A percentile compares a stretch with the other conserved stretches of the same genome.
phyloP scores from a whole-genome alignment of 2,113 vertebrate genomes.

The Chamaetylas fuelleborni region DNA sequence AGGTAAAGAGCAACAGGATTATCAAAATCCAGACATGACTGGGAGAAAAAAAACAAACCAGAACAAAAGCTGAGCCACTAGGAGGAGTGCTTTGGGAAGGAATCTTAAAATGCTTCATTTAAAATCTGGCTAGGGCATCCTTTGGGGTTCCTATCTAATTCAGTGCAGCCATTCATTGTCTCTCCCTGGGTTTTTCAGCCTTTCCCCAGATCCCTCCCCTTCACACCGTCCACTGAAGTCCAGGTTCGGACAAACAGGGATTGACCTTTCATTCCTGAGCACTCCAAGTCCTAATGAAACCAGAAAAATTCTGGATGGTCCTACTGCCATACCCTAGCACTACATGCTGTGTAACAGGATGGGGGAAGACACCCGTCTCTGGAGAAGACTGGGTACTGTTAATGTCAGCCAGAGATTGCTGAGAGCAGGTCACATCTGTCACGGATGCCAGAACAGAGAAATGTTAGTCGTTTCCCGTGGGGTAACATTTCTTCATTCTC shows the following conservation, averaged over 20 bases:
- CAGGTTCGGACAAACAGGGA: too few species aligned
- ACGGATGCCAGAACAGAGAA: rapidly evolving
- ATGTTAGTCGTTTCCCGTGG: not conserved
- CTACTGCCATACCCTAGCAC: not conserved
- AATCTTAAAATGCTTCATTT: not conserved
- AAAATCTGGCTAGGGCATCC: not conserved
- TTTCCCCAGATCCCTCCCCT: too few species aligned
- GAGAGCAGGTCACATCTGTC: not conserved
- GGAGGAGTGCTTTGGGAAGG: not conserved
- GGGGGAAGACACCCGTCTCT: not conserved
- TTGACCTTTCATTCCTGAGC: too few species aligned
- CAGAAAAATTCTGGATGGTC: too few species aligned
- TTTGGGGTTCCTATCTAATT: not conserved
- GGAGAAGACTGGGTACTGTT: not conserved
- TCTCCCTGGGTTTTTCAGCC: too few species aligned
- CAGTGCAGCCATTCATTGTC: not conserved
- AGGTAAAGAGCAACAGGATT: not conserved
- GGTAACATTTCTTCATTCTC: not conserved
- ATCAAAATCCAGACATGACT: not conserved
- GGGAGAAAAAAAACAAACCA: not conserved
- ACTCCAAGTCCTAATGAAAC: too few species aligned
- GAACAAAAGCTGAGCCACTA: not conserved
- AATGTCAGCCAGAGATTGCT: not conserved
- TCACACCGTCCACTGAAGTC: too few species aligned
- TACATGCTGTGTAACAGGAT: not conserved